Conservation (phyloP, 92 coral and sea anemone species). For the Porites lobata region DNA sequence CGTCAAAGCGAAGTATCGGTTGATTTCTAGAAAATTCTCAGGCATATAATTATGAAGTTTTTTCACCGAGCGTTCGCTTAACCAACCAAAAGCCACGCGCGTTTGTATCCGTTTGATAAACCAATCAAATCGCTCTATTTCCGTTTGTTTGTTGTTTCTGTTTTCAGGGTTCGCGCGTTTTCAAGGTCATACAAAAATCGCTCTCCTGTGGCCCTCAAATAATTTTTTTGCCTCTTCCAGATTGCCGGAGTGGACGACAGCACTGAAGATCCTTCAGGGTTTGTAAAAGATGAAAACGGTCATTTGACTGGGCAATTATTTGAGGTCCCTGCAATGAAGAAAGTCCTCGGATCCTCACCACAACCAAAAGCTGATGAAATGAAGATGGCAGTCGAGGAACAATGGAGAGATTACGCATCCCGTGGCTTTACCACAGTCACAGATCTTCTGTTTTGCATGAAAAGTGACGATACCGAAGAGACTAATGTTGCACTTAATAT, state of each 20-base stretch:
- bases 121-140: no score
- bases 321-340: constrained; percentile 29
- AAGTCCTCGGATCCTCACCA: constrained; percentile 24
- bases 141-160: no score
- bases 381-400: constrained; percentile 34
- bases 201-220: not conserved
- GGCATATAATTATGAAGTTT: no score
- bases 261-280: constrained; percentile 42
- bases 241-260: constrained; percentile 44
- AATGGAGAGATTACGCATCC: constrained; percentile 59
- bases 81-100: no score
- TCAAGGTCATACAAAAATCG: no score
- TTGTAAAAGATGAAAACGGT: constrained; percentile 44
- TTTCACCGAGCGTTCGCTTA: no score
- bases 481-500: not conserved
- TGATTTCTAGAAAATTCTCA: no score
- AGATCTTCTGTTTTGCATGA: constrained; percentile 39
- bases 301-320: constrained; percentile 73
- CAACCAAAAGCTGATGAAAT: constrained; percentile 10
- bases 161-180: no score
- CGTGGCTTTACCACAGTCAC: constrained; percentile 73
- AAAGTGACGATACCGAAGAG: not conserved
- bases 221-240: not conserved
- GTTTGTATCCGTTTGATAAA: no score
- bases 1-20: no score